phyloP scores from a whole-genome alignment of 2,888 invertebrate genomes.

The Pseudanteris insignis region DNA sequence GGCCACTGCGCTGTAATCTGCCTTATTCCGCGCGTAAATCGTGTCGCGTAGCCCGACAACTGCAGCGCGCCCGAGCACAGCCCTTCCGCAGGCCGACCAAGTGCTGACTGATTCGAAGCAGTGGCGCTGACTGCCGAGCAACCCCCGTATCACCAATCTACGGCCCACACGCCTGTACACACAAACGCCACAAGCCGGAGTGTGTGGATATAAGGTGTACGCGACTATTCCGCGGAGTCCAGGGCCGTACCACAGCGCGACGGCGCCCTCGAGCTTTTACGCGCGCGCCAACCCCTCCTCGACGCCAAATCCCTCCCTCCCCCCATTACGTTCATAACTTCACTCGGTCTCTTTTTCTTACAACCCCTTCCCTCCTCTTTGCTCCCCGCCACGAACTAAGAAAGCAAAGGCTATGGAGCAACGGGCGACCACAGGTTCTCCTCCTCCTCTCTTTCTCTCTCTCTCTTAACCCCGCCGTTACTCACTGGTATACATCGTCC shows the following conservation, averaged over 20 bases:
- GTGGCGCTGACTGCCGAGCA: conserved; percentile 44
- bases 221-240: conserved; percentile 28
- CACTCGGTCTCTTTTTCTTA: too few species aligned
- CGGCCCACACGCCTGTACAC: conserved; percentile 38
- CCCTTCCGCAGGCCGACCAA: conserved; percentile 44
- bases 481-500: too few species aligned
- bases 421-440: too few species aligned
- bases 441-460: too few species aligned
- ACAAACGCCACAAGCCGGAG: conserved; percentile 21
- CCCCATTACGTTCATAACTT: too few species aligned
- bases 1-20: conserved; percentile 13
- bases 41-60: conserved; percentile 30
- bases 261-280: conserved; percentile 31
- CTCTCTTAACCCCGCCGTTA: too few species aligned
- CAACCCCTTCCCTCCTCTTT: too few species aligned
- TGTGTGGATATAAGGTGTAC: conserved; percentile 36
- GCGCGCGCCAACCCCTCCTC: conserved; percentile 7
- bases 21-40: conserved; percentile 10
- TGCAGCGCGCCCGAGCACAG: conserved; percentile 29
- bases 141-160: conserved; percentile 42
- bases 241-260: conserved; percentile 44
- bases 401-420: too few species aligned
- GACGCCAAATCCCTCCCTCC: not conserved
- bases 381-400: too few species aligned
- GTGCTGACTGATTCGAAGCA: conserved; percentile 42